A percentile compares a stretch with the other conserved stretches of the same genome.
phyloP scores from a whole-genome alignment of 2,888 invertebrate species.

The Hirtodrosophila trivittata region DNA sequence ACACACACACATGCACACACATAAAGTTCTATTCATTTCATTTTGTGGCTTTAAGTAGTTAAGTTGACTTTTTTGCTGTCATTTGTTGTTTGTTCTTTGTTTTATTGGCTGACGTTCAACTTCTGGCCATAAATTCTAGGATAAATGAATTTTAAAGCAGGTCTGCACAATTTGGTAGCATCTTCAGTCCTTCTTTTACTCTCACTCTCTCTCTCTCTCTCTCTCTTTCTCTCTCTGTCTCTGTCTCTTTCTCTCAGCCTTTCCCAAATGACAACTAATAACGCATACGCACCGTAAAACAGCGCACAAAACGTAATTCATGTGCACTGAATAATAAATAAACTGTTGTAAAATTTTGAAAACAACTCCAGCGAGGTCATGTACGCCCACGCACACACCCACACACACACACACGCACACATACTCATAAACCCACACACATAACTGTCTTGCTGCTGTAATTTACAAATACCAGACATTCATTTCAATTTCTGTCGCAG shows the following conservation, averaged over 20 bases:
- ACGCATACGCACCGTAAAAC: constrained; percentile 37
- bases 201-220: too few relatives aligned
- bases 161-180: background rate
- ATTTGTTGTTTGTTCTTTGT: constrained; percentile 7
- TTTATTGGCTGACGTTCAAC: constrained; percentile 23
- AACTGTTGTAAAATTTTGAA: constrained; percentile 50
- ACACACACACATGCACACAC: too few relatives aligned
- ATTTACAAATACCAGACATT: constrained; percentile 47
- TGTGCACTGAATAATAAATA: constrained; percentile 67
- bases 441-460: constrained; percentile 4
- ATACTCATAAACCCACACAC: constrained; percentile 3
- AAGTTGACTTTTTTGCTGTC: constrained; percentile 8
- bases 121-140: constrained; percentile 27
- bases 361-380: constrained; percentile 18
- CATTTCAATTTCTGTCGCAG: constrained; percentile 49
- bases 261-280: background rate
- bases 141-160: constrained; percentile 37
- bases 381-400: constrained; percentile 8
- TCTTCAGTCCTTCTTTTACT: too few relatives aligned
- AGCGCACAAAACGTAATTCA: constrained; percentile 33
- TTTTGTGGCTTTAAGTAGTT: constrained; percentile 9
- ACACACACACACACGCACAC: constrained; percentile 18
- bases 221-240: too few relatives aligned
- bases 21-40: constrained; percentile 1
- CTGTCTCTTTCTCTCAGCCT: background rate